Percentiles rank a stretch among this genome's conserved stretches.
Evolutionary conservation across 2,888 invertebrate genomes (phyloP).

Genomic region (Dermolepida albohirtum): DNA sequence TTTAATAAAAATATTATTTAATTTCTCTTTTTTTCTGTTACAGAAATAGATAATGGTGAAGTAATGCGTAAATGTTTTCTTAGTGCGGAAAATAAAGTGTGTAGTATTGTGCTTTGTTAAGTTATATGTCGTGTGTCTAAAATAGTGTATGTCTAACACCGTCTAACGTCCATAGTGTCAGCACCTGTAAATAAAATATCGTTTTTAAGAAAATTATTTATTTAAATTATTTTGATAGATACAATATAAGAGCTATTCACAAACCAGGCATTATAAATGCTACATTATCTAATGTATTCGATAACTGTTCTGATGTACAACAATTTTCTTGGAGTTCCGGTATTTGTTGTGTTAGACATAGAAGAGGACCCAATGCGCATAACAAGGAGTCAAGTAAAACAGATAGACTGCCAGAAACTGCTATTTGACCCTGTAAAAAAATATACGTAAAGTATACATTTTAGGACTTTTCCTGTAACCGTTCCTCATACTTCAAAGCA

Average conservation of each 20-base stretch:
- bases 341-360: constrained; percentile 86
- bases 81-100: not conserved
- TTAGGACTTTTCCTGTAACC: too few species aligned
- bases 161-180: not conserved
- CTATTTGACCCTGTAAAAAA: constrained; percentile 84
- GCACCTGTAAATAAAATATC: constrained; percentile 19
- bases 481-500: too few species aligned
- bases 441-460: too few species aligned
- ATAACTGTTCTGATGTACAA: constrained; percentile 66
- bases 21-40: not conserved
- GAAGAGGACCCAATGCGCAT: constrained; percentile 89
- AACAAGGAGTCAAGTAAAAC: constrained; percentile 92
- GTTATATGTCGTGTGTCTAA: constrained; percentile 15
- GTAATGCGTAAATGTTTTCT: not conserved
- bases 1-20: not conserved
- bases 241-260: constrained; percentile 57
- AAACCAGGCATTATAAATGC: constrained; percentile 94
- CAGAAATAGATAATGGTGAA: not conserved
- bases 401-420: constrained; percentile 94
- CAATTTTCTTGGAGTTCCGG: constrained; percentile 79
- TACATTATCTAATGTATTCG: constrained; percentile 88
- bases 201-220: constrained; percentile 2
- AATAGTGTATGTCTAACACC: constrained; percentile 6
- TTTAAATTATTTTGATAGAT: constrained; percentile 11
- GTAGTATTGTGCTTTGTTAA: constrained; percentile 14